Percentiles rank a stretch among this genome's conserved stretches.
Conservation (phyloP, 2,113 vertebrate species). For the Myrmecophaga tridactyla region DNA sequence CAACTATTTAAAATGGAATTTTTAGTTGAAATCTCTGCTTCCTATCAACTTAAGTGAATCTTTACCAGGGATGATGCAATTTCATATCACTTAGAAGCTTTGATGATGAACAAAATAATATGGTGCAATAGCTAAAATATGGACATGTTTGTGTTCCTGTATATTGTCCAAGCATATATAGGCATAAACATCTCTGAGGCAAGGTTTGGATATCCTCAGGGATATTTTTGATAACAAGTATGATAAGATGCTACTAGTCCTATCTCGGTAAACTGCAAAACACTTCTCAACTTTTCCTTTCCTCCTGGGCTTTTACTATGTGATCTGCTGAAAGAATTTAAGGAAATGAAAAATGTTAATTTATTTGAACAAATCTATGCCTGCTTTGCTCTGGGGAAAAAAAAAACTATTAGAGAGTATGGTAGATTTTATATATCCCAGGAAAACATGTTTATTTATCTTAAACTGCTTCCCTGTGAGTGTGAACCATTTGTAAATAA, state of each 20-base stretch:
- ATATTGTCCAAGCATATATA: neutral
- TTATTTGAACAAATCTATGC: neutral
- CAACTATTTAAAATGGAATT: neutral
- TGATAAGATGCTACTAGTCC: neutral
- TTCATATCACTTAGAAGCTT: neutral
- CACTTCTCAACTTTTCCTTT: neutral
- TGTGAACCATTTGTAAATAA: no score
- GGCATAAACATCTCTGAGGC: neutral
- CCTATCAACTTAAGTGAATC: neutral
- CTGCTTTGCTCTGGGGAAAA: neutral
- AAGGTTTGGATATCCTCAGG: neutral
- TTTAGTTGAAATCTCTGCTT: neutral
- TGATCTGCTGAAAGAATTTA: neutral
- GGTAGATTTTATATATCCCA: no score
- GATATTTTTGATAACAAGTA: neutral
- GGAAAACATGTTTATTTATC: no score
- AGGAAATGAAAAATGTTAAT: neutral
- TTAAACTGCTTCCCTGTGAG: no score
- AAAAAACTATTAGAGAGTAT: neutral
- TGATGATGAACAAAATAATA: neutral
- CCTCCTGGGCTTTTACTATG: neutral
- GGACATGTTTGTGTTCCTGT: accelerated
- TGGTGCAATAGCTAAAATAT: neutral
- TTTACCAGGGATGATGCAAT: neutral
- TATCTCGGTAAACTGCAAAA: neutral